phyloP scores from a whole-genome alignment of 2,113 vertebrate species.

The Tautogolabrus adspersus region DNA sequence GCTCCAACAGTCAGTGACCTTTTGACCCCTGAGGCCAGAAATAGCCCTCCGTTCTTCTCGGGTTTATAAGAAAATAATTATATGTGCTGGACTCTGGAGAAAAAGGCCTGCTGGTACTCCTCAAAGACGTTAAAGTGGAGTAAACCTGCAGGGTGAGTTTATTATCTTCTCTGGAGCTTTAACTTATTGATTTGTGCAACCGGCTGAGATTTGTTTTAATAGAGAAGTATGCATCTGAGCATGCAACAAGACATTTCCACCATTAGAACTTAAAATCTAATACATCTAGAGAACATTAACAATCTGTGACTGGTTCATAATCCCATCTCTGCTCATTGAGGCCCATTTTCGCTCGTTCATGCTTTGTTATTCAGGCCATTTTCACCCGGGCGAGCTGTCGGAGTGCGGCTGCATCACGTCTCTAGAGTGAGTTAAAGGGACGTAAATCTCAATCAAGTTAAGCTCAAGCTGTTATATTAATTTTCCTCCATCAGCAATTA shows the following conservation, averaged over 20 bases:
- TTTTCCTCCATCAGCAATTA: constrained; percentile 56
- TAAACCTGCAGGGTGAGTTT: background rate
- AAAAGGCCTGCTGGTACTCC: constrained; percentile 3
- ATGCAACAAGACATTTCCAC: too few species aligned
- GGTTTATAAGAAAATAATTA: constrained; percentile 60
- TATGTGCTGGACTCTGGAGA: constrained; percentile 8
- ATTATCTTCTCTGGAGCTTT: background rate
- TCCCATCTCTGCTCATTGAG: background rate
- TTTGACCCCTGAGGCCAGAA: constrained; percentile 57
- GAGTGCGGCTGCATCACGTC: background rate
- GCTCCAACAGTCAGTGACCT: constrained; percentile 42
- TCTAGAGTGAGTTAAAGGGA: constrained; percentile 40
- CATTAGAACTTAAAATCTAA: background rate
- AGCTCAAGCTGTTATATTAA: constrained; percentile 55
- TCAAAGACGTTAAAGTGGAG: background rate
- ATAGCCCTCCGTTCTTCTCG: constrained; percentile 52
- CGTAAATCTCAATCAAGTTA: constrained; percentile 69
- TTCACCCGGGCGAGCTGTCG: background rate
- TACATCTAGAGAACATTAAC: background rate
- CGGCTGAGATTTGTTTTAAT: background rate
- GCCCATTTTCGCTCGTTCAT: constrained; percentile 22
- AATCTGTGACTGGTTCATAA: background rate
- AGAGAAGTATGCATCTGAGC: background rate
- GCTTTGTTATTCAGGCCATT: constrained; percentile 12
- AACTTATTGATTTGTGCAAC: background rate